These are phyloP conservation scores for Dusona sp. DNA, from an alignment of 2,888 invertebrate genomes.

Conservation along the genomic window DNA sequence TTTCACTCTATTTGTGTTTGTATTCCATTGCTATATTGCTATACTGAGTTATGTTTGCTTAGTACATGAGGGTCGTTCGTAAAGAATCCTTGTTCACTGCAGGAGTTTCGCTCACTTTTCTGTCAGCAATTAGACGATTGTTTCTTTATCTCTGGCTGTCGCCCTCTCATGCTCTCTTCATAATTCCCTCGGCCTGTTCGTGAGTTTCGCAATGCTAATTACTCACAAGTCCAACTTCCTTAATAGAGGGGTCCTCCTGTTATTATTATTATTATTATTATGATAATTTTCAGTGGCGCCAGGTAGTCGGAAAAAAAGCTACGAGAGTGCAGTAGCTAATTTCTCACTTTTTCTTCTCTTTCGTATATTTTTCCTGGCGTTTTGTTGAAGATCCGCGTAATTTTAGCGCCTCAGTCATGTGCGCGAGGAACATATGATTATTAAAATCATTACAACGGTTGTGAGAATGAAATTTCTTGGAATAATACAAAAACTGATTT, in stretches of 20 bases:
- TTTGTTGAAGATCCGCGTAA: constrained; percentile 30
- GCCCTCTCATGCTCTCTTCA: background rate
- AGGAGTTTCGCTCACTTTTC: constrained; percentile 70
- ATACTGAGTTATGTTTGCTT: background rate
- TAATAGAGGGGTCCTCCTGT: constrained; percentile 73
- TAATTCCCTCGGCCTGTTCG: constrained; percentile 53
- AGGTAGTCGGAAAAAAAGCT: constrained; percentile 63
- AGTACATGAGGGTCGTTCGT: constrained; percentile 9
- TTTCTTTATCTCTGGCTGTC: background rate
- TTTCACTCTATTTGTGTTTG: background rate
- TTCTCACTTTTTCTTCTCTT: constrained; percentile 29
- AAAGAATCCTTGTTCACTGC: constrained; percentile 26
- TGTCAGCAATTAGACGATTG: constrained; percentile 74
- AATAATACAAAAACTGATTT: constrained; percentile 36
- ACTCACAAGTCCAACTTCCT: constrained; percentile 75
- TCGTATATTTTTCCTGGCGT: constrained; percentile 7
- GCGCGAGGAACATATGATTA: constrained; percentile 44
- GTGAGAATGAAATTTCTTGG: constrained; percentile 54
- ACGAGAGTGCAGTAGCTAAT: constrained; percentile 44
- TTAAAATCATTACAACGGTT: constrained; percentile 47
- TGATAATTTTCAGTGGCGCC: constrained; percentile 72
- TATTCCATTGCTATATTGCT: background rate
- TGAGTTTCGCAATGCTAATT: constrained; percentile 79
- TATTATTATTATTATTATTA: constrained; percentile 60
- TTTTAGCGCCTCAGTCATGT: constrained; percentile 31